Base-by-base conservation (phyloP, 53 echinoderm and acorn worm genomes). In the Patiria pectinifera region DNA sequence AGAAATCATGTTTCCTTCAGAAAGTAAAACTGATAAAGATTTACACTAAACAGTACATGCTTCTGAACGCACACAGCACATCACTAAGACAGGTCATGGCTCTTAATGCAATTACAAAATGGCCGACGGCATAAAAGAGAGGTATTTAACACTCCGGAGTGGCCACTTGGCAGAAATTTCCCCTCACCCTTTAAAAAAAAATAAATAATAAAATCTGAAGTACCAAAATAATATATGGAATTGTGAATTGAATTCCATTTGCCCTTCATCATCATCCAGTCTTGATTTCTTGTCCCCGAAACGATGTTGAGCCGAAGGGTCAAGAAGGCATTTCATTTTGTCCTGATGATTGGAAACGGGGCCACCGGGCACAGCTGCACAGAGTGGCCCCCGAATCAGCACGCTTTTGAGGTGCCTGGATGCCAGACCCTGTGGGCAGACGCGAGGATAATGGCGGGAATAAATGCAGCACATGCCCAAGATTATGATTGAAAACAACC, bases 301-400 rank as follows among this genome's bases (percentile, higher is more conserved):
- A 48, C 49, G 49, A 49, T 71, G 45, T 21, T 25, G n/a, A 23
- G 7, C 3, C 3, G 4, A 4, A 19, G 86, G 86, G 86, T 86
- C 86, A 86, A 86, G 63, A 86, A 86, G 86, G 35, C 85, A 66
- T 70, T 62, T 83, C 59, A 23, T 59, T 84, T 70, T 26, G 58
- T 83, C n/a, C 47, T 84, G 22, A 23, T 74, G 2, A 48, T 75
- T 49, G 49, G 86, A 86, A 86, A 86, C 45, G 23, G 49, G 23
- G 49, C 86, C 86, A 48, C 16, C 75, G 48, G 86, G 72, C 71
- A 63, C 44, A 71, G 75, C 22, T 47, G 72, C 22, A 6, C 2
- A 74, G 48, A 71, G 71, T 86, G 86, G 71, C 47, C 75, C 45
- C 25, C 3, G 86, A 48, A 74, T 74, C 47, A 74, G 86, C n/a